Evolutionary conservation across 2,888 invertebrate genomes (phyloP).

Genomic region (Hypselothyrea guttata): DNA sequence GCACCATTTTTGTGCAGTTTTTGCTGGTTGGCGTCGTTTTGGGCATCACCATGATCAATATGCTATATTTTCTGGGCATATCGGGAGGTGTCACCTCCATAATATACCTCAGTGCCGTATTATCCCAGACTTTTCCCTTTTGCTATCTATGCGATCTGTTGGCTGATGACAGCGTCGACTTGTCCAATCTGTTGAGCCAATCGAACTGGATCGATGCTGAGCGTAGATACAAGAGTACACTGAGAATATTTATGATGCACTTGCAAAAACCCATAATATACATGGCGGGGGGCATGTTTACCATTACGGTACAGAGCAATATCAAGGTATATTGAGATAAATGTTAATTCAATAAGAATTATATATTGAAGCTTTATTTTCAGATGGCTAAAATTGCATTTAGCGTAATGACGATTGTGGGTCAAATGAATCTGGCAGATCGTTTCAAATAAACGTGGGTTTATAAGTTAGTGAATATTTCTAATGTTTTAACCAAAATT

Average conservation of each 20-base stretch:
- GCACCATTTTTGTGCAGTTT: slow-evolving; percentile 53
- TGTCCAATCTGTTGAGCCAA: slow-evolving; percentile 37
- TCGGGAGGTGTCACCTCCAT: slow-evolving; percentile 37
- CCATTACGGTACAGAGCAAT: slow-evolving; percentile 30
- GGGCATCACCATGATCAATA: slow-evolving; percentile 46
- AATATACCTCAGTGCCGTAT: slow-evolving; percentile 31
- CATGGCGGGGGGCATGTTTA: slow-evolving; percentile 27
- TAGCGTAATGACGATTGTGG: slow-evolving; percentile 41
- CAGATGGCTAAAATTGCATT: slow-evolving; percentile 49
- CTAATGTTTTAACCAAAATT: background rate
- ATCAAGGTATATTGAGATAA: slow-evolving; percentile 17
- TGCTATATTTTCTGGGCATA: slow-evolving; percentile 42
- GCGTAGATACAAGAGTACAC: slow-evolving; percentile 31
- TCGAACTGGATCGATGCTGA: slow-evolving; percentile 54
- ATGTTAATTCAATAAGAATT: background rate
- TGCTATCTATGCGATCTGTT: slow-evolving; percentile 52
- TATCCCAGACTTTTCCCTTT: slow-evolving; percentile 54
- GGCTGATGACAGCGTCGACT: slow-evolving; percentile 30
- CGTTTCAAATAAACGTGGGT: slow-evolving; percentile 11
- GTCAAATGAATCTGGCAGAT: slow-evolving; percentile 35
- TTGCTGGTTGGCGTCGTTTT: slow-evolving; percentile 44
- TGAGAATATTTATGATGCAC: slow-evolving; percentile 21
- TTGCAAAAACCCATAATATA: slow-evolving; percentile 29
- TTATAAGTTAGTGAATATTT: too few relatives aligned
- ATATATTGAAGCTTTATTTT: slow-evolving; percentile 3